Base-by-base conservation (phyloP, 2,888 invertebrate genomes). In the Caenorhabditis becei region DNA sequence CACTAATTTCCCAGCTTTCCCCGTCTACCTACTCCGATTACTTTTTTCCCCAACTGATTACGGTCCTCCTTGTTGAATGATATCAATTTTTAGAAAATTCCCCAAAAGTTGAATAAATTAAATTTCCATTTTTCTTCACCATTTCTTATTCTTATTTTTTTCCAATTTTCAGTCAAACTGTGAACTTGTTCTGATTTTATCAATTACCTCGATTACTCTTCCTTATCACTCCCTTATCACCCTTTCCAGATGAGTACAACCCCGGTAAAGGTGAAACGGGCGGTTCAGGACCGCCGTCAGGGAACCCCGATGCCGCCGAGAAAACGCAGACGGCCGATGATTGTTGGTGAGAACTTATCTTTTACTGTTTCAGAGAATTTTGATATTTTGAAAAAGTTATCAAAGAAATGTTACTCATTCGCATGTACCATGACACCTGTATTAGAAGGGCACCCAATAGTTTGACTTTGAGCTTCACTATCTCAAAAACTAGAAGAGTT, bases 211-310 rank as follows among this genome's bases (percentile, higher is more conserved):
- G n/a, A n/a, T 10, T 5, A 35, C 5, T 35, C 5, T 41, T 41
- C 14, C 16, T 14, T 41, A 14, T 16, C 16, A 3, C 14, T 41
- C 14, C 14, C 41, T 41, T 11, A 41, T 41, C 16, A 41, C 3
- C 35, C 10, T 10, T 41, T 41, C 14, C 16, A 41, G 51, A 24
- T 51, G 62, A 71, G 53, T 49, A 71, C 20, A 18, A 54, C 71
- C 20, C 71, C 71, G n/a, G 53, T 37, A 11, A 53, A 71, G 20
- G 54, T 35, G 18, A 71, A 71, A 62, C 59, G 51, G 35, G 32
- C 59, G 37, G 24, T 37, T 23, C 51, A 61, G 23, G 41, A 41
- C 26, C 20, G n/a, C n/a, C n/a, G 18, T 1, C 53, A 11, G 28
- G 61, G 44, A 0, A 71, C 71, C 0, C 71, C 71, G 3, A 53